phyloP scores from a whole-genome alignment of 2,888 invertebrate species.

The Gnatocerus cornutus region DNA sequence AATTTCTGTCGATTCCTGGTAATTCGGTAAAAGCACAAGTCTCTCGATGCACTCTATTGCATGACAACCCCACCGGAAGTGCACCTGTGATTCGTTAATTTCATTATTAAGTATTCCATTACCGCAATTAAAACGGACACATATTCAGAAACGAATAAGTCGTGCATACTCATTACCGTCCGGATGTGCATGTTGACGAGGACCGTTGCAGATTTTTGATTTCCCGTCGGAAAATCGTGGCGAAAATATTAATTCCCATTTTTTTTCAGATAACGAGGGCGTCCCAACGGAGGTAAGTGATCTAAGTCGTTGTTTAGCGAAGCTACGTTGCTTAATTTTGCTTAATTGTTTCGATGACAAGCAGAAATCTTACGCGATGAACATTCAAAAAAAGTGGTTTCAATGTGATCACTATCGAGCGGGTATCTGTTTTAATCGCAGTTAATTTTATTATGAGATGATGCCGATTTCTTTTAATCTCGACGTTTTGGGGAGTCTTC shows the following conservation, averaged over 20 bases:
- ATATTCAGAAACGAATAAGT: slow-evolving; percentile 42
- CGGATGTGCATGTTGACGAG: slow-evolving; percentile 37
- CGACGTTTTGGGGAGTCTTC: too few relatives aligned
- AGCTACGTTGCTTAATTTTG: too few relatives aligned
- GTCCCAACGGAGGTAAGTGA: too few relatives aligned
- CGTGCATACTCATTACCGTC: slow-evolving; percentile 47
- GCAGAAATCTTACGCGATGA: too few relatives aligned
- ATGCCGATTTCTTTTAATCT: too few relatives aligned
- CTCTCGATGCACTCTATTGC: slow-evolving; percentile 49
- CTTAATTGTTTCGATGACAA: too few relatives aligned
- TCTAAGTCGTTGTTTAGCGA: too few relatives aligned
- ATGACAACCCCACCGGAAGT: slow-evolving; percentile 61
- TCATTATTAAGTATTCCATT: slow-evolving; percentile 61
- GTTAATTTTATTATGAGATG: too few relatives aligned
- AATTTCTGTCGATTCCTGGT: slow-evolving; percentile 36
- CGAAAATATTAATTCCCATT: too few relatives aligned
- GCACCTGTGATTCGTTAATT: slow-evolving; percentile 66
- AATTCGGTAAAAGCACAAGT: slow-evolving; percentile 37
- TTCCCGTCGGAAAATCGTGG: slow-evolving; percentile 12
- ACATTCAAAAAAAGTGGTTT: neutral
- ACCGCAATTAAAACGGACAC: slow-evolving; percentile 61
- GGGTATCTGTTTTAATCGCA: too few relatives aligned
- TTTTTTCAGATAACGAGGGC: too few relatives aligned
- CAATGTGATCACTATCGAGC: neutral
- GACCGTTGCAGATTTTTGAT: slow-evolving; percentile 34